Percentiles rank a stretch among this genome's conserved stretches.
Evolutionary conservation across 2,113 vertebrate genomes (phyloP).

Genomic region (Meles meles): DNA sequence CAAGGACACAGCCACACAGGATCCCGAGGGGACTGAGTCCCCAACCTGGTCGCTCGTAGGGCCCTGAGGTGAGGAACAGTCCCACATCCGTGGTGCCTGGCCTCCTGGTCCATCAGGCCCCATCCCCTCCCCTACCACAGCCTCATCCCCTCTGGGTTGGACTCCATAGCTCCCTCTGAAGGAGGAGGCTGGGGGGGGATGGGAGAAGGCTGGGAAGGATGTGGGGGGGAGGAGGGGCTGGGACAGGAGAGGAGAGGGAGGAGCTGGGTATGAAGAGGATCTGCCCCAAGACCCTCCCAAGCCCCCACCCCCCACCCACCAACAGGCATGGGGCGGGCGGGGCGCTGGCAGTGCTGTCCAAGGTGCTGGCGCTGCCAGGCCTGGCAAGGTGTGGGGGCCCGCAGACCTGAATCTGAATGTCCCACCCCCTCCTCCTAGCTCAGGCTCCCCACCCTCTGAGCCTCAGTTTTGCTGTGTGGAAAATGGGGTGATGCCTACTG

Average conservation of each 20-base stretch:
- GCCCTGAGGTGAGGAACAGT: background rate
- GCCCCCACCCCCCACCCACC: background rate
- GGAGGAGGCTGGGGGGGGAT: background rate
- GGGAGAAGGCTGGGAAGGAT: background rate
- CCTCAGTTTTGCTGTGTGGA: background rate
- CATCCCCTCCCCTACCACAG: accelerated
- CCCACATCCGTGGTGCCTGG: background rate
- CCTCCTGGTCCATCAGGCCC: background rate
- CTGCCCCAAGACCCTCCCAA: background rate
- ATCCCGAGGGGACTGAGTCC: background rate
- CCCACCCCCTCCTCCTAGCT: background rate
- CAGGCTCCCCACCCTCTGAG: background rate
- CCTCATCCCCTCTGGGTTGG: background rate
- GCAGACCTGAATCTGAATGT: background rate
- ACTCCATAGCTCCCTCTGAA: background rate
- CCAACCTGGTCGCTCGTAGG: background rate
- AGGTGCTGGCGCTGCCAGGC: background rate
- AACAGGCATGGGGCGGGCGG: accelerated
- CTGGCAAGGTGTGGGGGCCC: accelerated
- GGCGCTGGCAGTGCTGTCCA: background rate
- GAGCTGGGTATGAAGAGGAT: background rate
- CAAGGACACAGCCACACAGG: background rate
- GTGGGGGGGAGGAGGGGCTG: background rate
- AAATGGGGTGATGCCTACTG: background rate
- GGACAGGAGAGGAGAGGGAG: background rate